A percentile compares a stretch with the other conserved stretches of the same genome.
Conservation (phyloP, 2,797 vertebrate genomes). For the Varecia variegata region DNA sequence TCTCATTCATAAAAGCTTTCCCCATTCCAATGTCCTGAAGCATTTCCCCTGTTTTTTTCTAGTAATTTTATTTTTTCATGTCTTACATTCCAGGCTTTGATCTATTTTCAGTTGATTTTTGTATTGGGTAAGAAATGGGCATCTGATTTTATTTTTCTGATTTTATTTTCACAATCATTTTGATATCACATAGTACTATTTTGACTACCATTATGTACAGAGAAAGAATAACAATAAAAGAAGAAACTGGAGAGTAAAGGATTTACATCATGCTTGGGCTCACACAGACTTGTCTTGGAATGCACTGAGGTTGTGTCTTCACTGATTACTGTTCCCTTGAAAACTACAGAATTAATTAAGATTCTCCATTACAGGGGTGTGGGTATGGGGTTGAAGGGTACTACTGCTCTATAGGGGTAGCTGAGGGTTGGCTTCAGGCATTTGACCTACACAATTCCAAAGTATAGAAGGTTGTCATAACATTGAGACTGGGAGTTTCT, state of each 20-base stretch:
- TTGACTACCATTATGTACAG: background rate
- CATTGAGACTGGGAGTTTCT: background rate
- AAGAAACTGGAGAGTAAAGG: background rate
- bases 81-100: no score
- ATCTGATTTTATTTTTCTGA: background rate
- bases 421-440: background rate
- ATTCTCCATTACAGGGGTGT: background rate
- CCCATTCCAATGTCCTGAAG: no score
- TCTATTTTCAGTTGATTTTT: no score
- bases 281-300: background rate
- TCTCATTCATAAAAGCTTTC: no score
- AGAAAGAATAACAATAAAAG: background rate
- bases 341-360: background rate
- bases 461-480: background rate
- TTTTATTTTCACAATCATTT: background rate
- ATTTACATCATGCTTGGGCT: background rate
- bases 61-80: no score
- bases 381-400: fast-evolving
- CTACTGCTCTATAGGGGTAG: fast-evolving
- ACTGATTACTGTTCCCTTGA: background rate
- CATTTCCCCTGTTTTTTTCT: no score
- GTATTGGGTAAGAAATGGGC: no score
- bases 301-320: background rate
- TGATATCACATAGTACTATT: background rate
- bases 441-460: background rate